Base-by-base conservation (phyloP, 2,888 invertebrate genomes). In the Megaustenia siamemsis region DNA sequence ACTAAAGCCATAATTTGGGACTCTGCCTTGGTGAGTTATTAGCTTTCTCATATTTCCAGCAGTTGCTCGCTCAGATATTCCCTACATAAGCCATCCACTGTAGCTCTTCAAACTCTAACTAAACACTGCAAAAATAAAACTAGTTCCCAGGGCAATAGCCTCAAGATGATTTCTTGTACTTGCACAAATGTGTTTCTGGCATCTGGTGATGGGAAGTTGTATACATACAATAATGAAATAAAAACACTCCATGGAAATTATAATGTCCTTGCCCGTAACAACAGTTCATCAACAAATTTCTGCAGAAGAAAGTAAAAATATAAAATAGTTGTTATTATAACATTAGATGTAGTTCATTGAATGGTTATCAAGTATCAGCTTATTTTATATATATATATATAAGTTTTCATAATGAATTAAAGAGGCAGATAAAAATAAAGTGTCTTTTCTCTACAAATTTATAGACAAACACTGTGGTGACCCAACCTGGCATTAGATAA, bases 221-320 rank as follows among this genome's bases (percentile, higher is more conserved):
- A 6, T 43, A 69, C 53, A 24, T 53, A 43, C 40, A 77, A 49
- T 40, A 45, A 82, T 12, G 66, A 24, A n/a, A n/a, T 18, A 43
- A 32, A 15, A 1, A 38, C n/a, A n/a, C 49, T 35, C 35, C 35
- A 53, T 49, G 53, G 60, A 73, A 71, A 49, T 86, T 91, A 91
- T 88, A 91, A 90, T 76, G 91, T 91, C 86, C 89, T 89, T 68
- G 90, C 90, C 82, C 89, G 90, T 82, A 85, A 80, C 85, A 91
- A 80, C 75, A 91, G 86, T 83, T 91, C 91, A 63, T 89, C 87
- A 79, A 90, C 87, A 89, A 91, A 91, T 86, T 87, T 87, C 91
- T 91, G 90, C 77, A 90, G 90, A 35, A 84, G 71, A 66, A 86
- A 68, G 81, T 82, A 56, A 84, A 35, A 82, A 43, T 81, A 32